Evolutionary conservation across 2,888 invertebrate genomes (phyloP), one percentile per base, ranked within the genome.

Genomic region (Dilophus febrilis): DNA sequence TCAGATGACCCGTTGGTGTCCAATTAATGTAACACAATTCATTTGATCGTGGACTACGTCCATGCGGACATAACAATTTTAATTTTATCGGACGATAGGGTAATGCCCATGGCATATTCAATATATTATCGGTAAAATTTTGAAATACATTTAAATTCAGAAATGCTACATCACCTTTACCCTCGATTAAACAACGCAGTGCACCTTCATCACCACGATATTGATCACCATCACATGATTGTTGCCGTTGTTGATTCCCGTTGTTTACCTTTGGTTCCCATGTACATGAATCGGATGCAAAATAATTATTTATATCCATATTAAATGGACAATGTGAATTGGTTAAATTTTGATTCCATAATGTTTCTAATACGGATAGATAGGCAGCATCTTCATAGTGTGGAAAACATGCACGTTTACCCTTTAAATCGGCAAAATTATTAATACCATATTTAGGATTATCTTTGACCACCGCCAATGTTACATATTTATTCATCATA

Each of bases 371-470:
- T 0, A 72, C 69, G 0, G 77, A 68, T 48, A 74, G 68, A 71
- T 75, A 73, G 10, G 79, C 76, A 7, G 77, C 63, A 6, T 85
- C 80, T 46, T 81, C 79, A 52, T 74, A 82, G n/a, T 71, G 72
- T 2, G 90, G 80, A 56, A 91, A 81, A 50, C 84, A 85, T 0
- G 82, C 83, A 32, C 73, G 72, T 46, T 75, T 75, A 10, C 79
- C 81, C 57, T 65, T 64, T 19, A 86, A 58, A 51, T 82, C 80
- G 36, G 65, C 57, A 45, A 87, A 67, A 12, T 38, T 50, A 1
- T 61, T 57, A 38, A 77, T 71, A 19, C 57, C 55, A n/a, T n/a
- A n/a, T n/a, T n/a, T n/a, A 0, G 77, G 66, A 49, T 70, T 63
- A 33, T 65, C 68, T 45, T 66, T 71, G 0, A 83, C 75, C 37